A percentile compares a stretch with the other conserved stretches of the same genome.
These are phyloP conservation scores for Poecilia gillii DNA, from an alignment of 2,797 vertebrate species.

Conservation along the genomic window DNA sequence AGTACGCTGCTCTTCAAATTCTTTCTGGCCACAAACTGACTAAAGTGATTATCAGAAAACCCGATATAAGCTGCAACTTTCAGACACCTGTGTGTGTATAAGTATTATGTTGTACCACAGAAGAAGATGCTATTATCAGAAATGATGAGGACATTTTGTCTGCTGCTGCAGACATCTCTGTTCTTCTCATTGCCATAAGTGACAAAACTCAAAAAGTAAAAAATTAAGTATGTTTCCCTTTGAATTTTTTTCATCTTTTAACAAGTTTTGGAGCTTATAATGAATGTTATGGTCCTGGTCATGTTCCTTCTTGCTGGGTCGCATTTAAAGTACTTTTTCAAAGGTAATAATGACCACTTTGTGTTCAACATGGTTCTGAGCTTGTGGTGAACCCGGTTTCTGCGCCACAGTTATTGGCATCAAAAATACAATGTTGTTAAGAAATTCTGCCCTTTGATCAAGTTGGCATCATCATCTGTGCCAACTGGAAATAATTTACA, in stretches of 20 bases:
- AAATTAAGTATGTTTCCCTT: background rate
- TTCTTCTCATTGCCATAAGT: background rate
- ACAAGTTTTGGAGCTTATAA: background rate
- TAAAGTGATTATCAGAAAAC: background rate
- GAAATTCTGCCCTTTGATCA: slow-evolving; percentile 8
- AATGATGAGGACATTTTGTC: background rate
- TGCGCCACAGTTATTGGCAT: background rate
- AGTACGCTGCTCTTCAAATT: background rate
- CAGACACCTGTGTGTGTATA: background rate
- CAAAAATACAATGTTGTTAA: slow-evolving; percentile 3
- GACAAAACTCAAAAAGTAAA: background rate
- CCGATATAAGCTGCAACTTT: background rate
- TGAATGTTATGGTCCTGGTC: background rate
- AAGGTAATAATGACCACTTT: background rate
- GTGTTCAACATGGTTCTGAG: background rate
- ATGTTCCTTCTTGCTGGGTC: background rate
- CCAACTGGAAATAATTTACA: background rate
- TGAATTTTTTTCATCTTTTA: background rate
- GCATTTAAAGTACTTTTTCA: background rate
- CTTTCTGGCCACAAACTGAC: too few species aligned
- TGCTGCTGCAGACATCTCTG: background rate
- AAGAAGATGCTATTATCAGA: background rate
- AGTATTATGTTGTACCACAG: background rate
- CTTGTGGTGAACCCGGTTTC: background rate
- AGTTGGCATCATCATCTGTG: slow-evolving; percentile 9